Conservation (phyloP, 2,888 invertebrate species). For the Anthrax anthrax region DNA sequence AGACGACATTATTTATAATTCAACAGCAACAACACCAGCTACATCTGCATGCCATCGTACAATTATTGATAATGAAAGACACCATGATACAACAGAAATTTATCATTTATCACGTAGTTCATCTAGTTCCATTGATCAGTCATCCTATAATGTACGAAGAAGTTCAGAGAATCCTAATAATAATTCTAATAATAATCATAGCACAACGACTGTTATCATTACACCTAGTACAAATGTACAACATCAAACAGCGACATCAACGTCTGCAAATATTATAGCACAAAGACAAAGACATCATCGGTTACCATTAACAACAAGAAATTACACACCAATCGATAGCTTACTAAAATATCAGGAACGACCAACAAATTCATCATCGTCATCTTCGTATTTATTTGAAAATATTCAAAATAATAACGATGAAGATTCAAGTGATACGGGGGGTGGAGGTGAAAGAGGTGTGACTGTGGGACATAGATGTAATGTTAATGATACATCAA, state of each 20-base stretch:
- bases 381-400: conserved; percentile 19
- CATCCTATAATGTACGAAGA: conserved; percentile 6
- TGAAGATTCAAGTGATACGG: conserved; percentile 21
- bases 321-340: conserved; percentile 28
- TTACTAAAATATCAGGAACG: conserved; percentile 22
- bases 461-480: conserved; percentile 12
- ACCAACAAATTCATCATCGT: conserved; percentile 14
- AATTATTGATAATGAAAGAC: conserved; percentile 1
- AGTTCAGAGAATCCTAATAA: neutral
- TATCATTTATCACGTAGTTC: conserved; percentile 25
- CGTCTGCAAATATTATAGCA: conserved; percentile 9
- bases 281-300: conserved; percentile 13
- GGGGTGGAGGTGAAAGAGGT: neutral
- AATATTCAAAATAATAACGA: conserved; percentile 4
- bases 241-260: conserved; percentile 16
- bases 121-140: conserved; percentile 22
- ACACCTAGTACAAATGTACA: conserved; percentile 13
- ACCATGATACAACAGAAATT: conserved; percentile 15
- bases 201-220: neutral
- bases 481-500: conserved; percentile 7
- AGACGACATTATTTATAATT: conserved; percentile 24
- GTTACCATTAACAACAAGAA: conserved; percentile 16
- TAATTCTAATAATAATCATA: neutral
- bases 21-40: conserved; percentile 23
- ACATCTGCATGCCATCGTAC: neutral